Evolutionary conservation across 2,113 vertebrate genomes (phyloP), one percentile per base, ranked within the genome.

Genomic region (Crotalus horridus): DNA sequence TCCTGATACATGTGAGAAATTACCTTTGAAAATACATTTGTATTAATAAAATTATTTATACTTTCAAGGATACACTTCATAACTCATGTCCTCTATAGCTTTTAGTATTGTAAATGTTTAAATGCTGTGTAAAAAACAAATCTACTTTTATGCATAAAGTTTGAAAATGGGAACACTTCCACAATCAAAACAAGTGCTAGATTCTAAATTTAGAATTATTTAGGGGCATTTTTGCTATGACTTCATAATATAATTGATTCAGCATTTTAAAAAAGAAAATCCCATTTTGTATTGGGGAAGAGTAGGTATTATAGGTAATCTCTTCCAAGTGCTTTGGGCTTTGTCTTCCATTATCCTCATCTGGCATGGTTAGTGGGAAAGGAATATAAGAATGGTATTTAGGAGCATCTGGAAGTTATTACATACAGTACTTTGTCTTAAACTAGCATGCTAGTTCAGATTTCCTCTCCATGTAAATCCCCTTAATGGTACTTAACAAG

Each of bases 101-200:
- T 87, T 46, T 13, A 93, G 7, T 74, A 89, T 7, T 56, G 43
- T 81, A 33, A 54, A 56, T 64, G 7, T 92, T n/a, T 69, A 15
- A 20, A 21, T 55, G 10, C 8, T 87, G 13, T 61, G 26, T 81
- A 90, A 54, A 81, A 29, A 59, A 51, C 48, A 87, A 39, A 86
- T 29, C 23, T 87, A 13, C 1, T 54, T 54, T 86, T 54, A 88
- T 88, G 13, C 58, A 58, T 87, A 12, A 51, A 56, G 11, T 51
- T 13, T n/a, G 10, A 88, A 6, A 26, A n/a, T 21, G 48, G 21
- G 7, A 48, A 58, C 1, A 89, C 17, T 54, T 24, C 43, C 85
- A 89, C 15, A 61, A 1, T 53, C 93, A 21, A 55, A 93, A 93
- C 95, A 93, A 91, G 86, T 39, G 89, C 13, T 64, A 21, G 20